phyloP scores from a whole-genome alignment of 2,797 vertebrate species.

The Xiphophorus birchmanni region DNA sequence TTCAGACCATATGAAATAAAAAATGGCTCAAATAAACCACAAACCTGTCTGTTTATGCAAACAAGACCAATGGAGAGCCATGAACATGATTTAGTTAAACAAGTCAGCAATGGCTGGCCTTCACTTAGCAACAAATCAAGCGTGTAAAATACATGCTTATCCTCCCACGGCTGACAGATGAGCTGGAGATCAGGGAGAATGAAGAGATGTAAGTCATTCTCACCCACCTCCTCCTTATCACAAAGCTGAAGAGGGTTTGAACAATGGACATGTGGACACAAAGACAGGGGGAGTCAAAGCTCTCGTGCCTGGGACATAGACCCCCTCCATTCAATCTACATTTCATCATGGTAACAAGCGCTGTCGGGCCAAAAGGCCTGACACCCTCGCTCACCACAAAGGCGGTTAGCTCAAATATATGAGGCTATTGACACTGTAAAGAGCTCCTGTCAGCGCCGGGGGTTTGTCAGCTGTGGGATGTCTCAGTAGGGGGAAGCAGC shows the following conservation, averaged over 20 bases:
- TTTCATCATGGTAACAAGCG: slow-evolving; percentile 86
- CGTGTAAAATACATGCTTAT: slow-evolving; percentile 85
- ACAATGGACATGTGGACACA: slow-evolving; percentile 83
- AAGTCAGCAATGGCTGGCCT: slow-evolving; percentile 67
- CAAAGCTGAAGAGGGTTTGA: slow-evolving; percentile 69
- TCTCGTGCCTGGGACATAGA: slow-evolving; percentile 82
- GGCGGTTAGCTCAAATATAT: slow-evolving; percentile 88
- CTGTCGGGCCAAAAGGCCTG: slow-evolving; percentile 82
- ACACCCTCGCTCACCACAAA: slow-evolving; percentile 81
- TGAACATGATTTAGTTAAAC: slow-evolving; percentile 72
- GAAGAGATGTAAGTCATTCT: slow-evolving; percentile 83
- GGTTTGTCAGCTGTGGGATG: slow-evolving; percentile 84
- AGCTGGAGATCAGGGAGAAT: slow-evolving; percentile 79
- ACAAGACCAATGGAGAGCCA: slow-evolving; percentile 47
- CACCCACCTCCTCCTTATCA: slow-evolving; percentile 65
- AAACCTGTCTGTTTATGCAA: slow-evolving; percentile 20
- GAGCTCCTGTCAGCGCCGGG: slow-evolving; percentile 79
- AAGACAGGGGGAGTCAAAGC: slow-evolving; percentile 75
- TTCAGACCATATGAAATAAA: slow-evolving; percentile 20
- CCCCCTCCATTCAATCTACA: slow-evolving; percentile 82
- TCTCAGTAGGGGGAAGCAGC: slow-evolving; percentile 85
- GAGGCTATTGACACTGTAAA: slow-evolving; percentile 85
- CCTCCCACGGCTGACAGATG: slow-evolving; percentile 81
- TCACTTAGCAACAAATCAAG: slow-evolving; percentile 83
- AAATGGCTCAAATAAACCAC: slow-evolving; percentile 32